Conservation (phyloP, 2,797 vertebrate species). For the Pseudochaenichthys georgianus region DNA sequence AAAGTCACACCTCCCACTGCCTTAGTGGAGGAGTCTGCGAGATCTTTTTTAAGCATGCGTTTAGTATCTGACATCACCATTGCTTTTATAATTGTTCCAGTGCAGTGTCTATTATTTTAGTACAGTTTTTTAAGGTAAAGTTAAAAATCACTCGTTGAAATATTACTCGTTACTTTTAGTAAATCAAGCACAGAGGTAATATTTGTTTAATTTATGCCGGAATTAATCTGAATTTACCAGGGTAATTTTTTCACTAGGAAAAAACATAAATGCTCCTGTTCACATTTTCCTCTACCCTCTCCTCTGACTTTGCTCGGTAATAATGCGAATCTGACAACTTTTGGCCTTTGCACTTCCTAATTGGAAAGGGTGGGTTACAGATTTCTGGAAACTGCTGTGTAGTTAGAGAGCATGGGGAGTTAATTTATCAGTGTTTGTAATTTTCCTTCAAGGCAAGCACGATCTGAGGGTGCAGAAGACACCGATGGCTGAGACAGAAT, state of each 20-base stretch:
- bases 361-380: constrained; percentile 51
- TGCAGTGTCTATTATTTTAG: background rate
- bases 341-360: constrained; percentile 64
- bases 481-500: constrained; percentile 56
- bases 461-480: constrained; percentile 45
- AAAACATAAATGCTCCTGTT: constrained; percentile 5
- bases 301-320: constrained; percentile 15
- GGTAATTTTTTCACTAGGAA: background rate
- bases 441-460: constrained; percentile 52
- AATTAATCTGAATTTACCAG: background rate
- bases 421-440: constrained; percentile 60
- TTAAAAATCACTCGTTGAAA: background rate
- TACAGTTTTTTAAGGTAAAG: background rate
- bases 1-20: constrained; percentile 22
- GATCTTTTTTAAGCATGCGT: background rate
- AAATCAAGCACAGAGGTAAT: background rate
- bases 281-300: background rate
- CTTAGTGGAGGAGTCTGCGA: background rate
- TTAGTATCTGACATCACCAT: background rate
- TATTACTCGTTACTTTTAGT: background rate
- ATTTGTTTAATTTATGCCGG: too few species aligned
- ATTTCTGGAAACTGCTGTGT: constrained; percentile 49
- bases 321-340: constrained; percentile 53
- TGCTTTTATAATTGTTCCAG: background rate
- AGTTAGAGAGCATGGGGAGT: constrained; percentile 41